Evolutionary conservation across 2,113 vertebrate species (phyloP), one percentile per base, ranked within the genome.

Genomic region (Cisticola juncidis): DNA sequence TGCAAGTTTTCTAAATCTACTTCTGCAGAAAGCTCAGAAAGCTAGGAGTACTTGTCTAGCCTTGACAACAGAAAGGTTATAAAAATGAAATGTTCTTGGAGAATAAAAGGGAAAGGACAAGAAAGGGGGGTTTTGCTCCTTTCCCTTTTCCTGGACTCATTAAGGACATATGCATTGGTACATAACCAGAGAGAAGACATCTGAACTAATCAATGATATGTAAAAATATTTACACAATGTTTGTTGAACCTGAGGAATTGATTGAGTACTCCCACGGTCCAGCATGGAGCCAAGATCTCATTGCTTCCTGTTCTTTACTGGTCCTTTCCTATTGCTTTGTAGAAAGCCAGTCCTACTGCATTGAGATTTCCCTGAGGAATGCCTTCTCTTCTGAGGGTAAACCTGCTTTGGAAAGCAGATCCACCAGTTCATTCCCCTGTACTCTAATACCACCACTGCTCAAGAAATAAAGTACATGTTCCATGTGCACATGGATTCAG

Each of bases 1-100:
- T 57, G 38, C 28, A 90, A 91, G 28, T 90, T 94, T 95, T 91
- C 14, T 28, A 70, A 51, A 89, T 54, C 36, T 47, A 21, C 26
- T 82, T 66, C 50, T 87, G 3, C 23, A 45, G 60, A 81, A 92
- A 86, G 10, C 26, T 64, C 35, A 74, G 50, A 77, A 88, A 94
- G 8, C 23, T 42, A 36, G 54, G 24, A 76, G 9, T 29, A 38
- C 14, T 58, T 8, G 16, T 4, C 25, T 58, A 48, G 15, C 31
- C 40, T 64, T 91, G 64, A 47, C 44, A n/a, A 29, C 16, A n/a
- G 31, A 64, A 57, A 38, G 7, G 5, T 2, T 35, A 45, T 81
- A 24, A 90, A 82, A 77, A 38, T 20, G 38, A 44, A 21, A 9
- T 35, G 5, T 3, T 53, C 36, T 20, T 65, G 29, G 12, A 83